Evolutionary conservation across 2,888 invertebrate genomes (phyloP).

Genomic region (Ommatoiulus sabulosus): DNA sequence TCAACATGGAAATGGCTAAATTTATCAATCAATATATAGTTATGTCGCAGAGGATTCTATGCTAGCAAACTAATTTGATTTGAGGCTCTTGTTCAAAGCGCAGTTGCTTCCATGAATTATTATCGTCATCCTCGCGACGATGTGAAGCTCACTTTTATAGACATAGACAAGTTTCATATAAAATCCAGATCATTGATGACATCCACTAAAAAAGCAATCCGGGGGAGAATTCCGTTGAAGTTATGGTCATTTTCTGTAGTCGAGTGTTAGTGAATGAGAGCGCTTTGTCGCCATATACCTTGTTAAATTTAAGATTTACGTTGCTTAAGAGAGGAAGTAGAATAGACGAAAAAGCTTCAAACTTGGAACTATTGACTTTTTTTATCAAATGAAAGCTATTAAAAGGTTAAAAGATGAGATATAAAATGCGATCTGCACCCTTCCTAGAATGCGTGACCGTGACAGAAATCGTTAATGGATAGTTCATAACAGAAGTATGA

Average conservation of each 20-base stretch:
- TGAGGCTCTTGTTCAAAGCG: not conserved
- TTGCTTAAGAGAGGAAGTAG: not conserved
- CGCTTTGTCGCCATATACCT: not conserved
- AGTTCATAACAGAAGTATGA: constrained; percentile 2
- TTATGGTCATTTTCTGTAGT: constrained; percentile 29
- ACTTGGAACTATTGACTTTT: constrained; percentile 33
- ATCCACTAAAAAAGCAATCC: constrained; percentile 35
- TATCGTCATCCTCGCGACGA: constrained; percentile 1
- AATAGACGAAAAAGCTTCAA: constrained; percentile 14
- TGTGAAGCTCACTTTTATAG: constrained; percentile 30
- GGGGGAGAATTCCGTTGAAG: not conserved
- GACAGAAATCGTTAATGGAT: not conserved
- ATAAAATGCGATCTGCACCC: constrained; percentile 24
- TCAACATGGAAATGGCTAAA: not conserved
- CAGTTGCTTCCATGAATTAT: constrained; percentile 24
- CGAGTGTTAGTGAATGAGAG: not conserved
- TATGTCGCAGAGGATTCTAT: not conserved
- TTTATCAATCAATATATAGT: not conserved
- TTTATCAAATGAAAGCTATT: constrained; percentile 23
- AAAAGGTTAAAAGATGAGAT: not conserved
- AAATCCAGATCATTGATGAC: constrained; percentile 35
- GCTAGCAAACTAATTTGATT: constrained; percentile 35
- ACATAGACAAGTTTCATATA: constrained; percentile 30
- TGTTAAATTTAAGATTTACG: constrained; percentile 43
- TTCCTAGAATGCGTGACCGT: not conserved